Percentiles rank a stretch among this genome's conserved stretches.
Evolutionary conservation across 2,113 vertebrate genomes (phyloP).

Genomic region (Microtus ochrogaster): DNA sequence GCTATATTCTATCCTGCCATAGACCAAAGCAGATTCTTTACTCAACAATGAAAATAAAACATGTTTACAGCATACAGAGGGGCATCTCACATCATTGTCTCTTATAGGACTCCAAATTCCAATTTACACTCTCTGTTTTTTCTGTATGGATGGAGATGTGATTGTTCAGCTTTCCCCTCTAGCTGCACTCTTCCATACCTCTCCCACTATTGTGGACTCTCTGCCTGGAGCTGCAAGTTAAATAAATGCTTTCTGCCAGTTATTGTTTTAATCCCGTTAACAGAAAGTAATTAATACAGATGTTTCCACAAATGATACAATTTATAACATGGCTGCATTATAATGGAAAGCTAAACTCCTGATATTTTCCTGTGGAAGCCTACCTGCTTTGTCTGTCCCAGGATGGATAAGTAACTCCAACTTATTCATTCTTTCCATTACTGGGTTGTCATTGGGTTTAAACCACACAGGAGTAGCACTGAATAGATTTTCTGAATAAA

Average conservation of each 20-base stretch:
- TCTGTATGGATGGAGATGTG: background rate
- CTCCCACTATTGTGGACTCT: too few relatives aligned
- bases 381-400: too few relatives aligned
- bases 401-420: background rate
- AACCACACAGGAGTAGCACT: background rate
- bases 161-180: background rate
- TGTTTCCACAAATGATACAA: background rate
- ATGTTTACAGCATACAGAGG: too few relatives aligned
- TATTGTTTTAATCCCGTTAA: background rate
- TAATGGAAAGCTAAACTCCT: background rate
- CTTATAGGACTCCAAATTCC: background rate
- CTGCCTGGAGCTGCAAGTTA: background rate
- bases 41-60: too few relatives aligned
- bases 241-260: background rate
- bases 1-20: too few relatives aligned
- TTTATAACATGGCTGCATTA: background rate
- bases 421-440: background rate
- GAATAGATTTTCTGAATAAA: background rate
- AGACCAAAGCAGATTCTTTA: too few relatives aligned
- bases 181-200: background rate
- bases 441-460: background rate
- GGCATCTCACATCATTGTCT: too few relatives aligned
- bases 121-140: background rate
- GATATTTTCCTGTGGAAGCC: too few relatives aligned
- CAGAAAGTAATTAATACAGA: background rate